Percentiles rank a stretch among this genome's conserved stretches.
These are phyloP conservation scores for Clinocottus analis DNA, from an alignment of 2,113 vertebrate species.

Conservation along the genomic window DNA sequence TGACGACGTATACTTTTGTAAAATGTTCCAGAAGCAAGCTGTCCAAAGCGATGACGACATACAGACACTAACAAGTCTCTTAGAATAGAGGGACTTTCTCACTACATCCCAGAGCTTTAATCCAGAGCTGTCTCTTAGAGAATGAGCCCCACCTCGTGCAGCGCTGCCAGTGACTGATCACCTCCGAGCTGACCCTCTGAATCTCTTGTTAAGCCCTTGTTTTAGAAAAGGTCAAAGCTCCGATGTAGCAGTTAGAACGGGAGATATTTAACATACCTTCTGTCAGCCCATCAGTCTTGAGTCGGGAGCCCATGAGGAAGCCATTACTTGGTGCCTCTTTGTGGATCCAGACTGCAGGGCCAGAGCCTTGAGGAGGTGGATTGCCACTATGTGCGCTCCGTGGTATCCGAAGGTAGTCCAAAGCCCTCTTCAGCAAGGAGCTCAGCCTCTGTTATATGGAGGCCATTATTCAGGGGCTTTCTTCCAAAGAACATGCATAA, in stretches of 20 bases:
- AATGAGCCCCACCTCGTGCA: slow-evolving; percentile 58
- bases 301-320: slow-evolving; percentile 85
- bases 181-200: slow-evolving; percentile 76
- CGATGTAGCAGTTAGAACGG: slow-evolving; percentile 82
- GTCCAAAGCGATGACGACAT: slow-evolving; percentile 13
- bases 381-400: slow-evolving; percentile 75
- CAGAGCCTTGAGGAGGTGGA: slow-evolving; percentile 75
- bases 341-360: slow-evolving; percentile 73
- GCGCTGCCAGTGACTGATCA: slow-evolving; percentile 79
- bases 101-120: slow-evolving; percentile 38
- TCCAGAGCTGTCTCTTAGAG: slow-evolving; percentile 19
- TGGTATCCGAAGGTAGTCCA: slow-evolving; percentile 78
- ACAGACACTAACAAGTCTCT: slow-evolving; percentile 15
- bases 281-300: slow-evolving; percentile 85
- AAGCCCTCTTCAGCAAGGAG: slow-evolving; percentile 76
- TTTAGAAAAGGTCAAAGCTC: slow-evolving; percentile 80
- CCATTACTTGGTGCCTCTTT: slow-evolving; percentile 85
- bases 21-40: slow-evolving; percentile 10
- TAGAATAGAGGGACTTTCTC: slow-evolving; percentile 45
- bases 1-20: not conserved
- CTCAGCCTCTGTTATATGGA: slow-evolving; percentile 78
- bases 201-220: slow-evolving; percentile 82
- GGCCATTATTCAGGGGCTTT: slow-evolving; percentile 77
- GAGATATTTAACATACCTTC: slow-evolving; percentile 91
- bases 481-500: slow-evolving; percentile 63